Percentiles rank a stretch among this genome's conserved stretches.
Conservation (phyloP, 2,797 vertebrate species). For the Brachyalestes nurse region DNA sequence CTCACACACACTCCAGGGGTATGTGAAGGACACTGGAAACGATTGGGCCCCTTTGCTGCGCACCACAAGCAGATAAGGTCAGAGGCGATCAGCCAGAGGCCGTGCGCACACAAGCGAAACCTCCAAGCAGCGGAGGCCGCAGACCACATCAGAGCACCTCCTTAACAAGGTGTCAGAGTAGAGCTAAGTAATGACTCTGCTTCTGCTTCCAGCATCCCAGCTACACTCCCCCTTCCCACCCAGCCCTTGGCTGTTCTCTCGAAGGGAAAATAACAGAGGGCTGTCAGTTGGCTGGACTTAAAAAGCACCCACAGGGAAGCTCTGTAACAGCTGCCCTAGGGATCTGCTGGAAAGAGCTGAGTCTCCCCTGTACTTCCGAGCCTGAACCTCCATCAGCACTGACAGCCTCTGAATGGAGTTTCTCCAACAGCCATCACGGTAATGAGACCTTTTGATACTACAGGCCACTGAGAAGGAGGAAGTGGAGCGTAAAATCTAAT, state of each 20-base stretch:
- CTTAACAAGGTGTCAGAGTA: conserved; percentile 62
- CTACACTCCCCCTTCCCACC: conserved; percentile 11
- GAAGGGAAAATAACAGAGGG: conserved; percentile 49
- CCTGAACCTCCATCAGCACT: conserved; percentile 46
- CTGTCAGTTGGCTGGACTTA: conserved; percentile 40
- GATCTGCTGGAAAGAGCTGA: conserved; percentile 23
- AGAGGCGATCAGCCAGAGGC: conserved; percentile 3
- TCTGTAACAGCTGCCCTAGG: conserved; percentile 42
- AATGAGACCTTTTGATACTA: conserved; percentile 47
- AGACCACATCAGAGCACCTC: conserved; percentile 53
- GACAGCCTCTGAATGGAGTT: conserved; percentile 56
- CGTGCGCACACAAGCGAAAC: conserved; percentile 28
- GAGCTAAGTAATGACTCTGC: conserved; percentile 56
- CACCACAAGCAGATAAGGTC: conserved; percentile 7
- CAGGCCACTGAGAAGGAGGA: conserved; percentile 26
- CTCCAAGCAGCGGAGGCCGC: conserved; percentile 20
- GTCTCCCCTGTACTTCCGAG: conserved; percentile 21
- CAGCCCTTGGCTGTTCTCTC: conserved; percentile 23
- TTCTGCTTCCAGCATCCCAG: conserved; percentile 45
- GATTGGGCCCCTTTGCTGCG: background rate
- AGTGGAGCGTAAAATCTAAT: conserved; percentile 21
- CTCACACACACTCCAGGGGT: background rate
- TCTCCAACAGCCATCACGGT: conserved; percentile 38
- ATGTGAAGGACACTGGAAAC: conserved; percentile 26
- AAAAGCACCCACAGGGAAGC: conserved; percentile 44